Base-by-base conservation (phyloP, 2,113 vertebrate species). In the Solea solea region DNA sequence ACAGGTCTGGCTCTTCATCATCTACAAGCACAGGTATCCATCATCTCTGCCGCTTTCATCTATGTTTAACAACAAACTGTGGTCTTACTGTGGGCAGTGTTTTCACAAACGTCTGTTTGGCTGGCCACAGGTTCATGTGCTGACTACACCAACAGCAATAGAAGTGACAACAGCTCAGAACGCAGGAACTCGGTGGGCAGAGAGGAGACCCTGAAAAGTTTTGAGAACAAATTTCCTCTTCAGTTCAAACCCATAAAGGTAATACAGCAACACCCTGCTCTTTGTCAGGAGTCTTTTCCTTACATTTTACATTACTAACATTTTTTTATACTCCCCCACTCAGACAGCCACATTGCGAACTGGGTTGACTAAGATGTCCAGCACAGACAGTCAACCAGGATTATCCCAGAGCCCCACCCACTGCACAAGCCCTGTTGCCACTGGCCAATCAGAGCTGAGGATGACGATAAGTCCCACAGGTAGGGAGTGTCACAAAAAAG, bases 191-290 rank as follows among this genome's bases (percentile, higher is more conserved):
- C 94, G 8, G 94, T 95, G 60, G 94, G 95, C 78, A 94, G 93
- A 74, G 97, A 98, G 28, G 97, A 98, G 81, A 98, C 97, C 69
- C 96, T 98, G 87, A 97, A 98, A 84, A 95, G 95, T 85, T 93
- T 95, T 3, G 89, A 90, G 69, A 93, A 94, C 80, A 97, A 95
- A 86, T 83, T 96, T 72, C 88, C 95, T 0, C 91, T 94, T 34
- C 93, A 93, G 69, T 94, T 96, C 86, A 98, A 97, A 92, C 95
- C 87, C 2, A 67, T 89, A 8, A 94, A 93, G 93, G 92, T 91
- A 85, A 12, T 11, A n/a, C 1, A 27, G 45, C 14, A 2, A 0
- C 0, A 1, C 15, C 7, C 8, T 44, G 8, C 42, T 44, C 8
- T 9, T 44, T 44, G 42, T n/a, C 40, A 41, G 13, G 14, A 64